Evolutionary conservation across 1,140 invertebrate species (phyloP), one percentile per base, ranked within the genome.

Genomic region (Drosophila arawakana): DNA sequence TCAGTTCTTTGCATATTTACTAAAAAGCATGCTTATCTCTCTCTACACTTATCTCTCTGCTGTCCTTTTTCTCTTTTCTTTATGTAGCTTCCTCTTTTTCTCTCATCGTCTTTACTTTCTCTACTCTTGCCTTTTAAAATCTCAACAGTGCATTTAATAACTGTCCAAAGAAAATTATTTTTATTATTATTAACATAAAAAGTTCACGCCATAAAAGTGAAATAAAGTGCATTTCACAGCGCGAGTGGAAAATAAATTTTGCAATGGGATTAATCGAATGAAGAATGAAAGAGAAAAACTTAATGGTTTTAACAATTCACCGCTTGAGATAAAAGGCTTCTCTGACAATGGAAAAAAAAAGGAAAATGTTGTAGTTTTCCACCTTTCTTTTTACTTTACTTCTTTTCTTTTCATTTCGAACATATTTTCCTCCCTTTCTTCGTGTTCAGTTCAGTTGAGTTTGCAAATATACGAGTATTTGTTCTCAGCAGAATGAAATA

Each of bases 251-350:
- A 57, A 13, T 10, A 25, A 39, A 37, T 37, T 21, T 25, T 25
- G 18, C 41, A 57, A 41, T 41, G 18, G 35, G 39, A 59, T 59
- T 59, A 44, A 59, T 46, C 41, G 11, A 41, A 43, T 21, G 18
- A 21, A 21, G 18, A n/a, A 43, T 43, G n/a, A 4, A n/a, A 5
- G 39, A 10, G 13, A 8, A 54, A 15, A 58, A 54, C 41, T 41
- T 69, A 69, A 73, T 73, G 67, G 65, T 41, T 61, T 73, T 69
- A 55, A 55, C 59, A 21, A 35, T 15, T 54, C 39, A 21, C 2
- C 13, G 47, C 43, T 55, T 13, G 11, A 9, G 49, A 46, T 34
- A 61, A 54, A n/a, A 18, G 13, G 37, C 30, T 52, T 37, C 7
- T 43, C 1, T 43, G 8, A 37, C 39, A 60, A 35, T 47, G 55